These are phyloP conservation scores for Spizaetus ornatus DNA, from an alignment of 2,113 vertebrate species.

Conservation along the genomic window DNA sequence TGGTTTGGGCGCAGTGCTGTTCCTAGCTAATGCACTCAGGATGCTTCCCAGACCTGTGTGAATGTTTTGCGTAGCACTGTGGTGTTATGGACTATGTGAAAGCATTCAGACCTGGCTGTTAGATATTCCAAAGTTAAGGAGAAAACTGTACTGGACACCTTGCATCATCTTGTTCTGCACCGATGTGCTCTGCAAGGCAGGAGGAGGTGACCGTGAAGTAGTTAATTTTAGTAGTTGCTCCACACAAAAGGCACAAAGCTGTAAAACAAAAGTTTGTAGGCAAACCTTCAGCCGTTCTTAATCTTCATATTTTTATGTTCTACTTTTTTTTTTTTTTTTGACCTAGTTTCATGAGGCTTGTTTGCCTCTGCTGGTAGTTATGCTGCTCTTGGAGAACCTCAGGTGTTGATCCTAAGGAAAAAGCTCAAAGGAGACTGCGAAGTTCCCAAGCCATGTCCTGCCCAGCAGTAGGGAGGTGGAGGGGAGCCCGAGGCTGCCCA, in stretches of 20 bases:
- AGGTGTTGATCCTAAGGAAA: background rate
- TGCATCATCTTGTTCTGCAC: background rate
- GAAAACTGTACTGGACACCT: background rate
- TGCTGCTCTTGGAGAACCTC: background rate
- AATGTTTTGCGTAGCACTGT: background rate
- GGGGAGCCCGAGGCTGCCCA: background rate
- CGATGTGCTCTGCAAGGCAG: accelerated
- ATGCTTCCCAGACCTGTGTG: background rate
- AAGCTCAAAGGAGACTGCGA: background rate
- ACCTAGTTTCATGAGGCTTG: background rate
- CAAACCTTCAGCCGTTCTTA: background rate
- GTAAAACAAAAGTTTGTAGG: background rate
- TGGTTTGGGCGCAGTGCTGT: accelerated
- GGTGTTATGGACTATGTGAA: background rate
- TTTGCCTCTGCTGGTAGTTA: background rate
- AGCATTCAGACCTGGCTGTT: background rate
- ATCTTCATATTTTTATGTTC: background rate
- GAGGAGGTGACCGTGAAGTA: background rate
- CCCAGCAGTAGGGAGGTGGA: background rate
- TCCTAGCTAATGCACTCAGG: accelerated
- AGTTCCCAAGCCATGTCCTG: background rate
- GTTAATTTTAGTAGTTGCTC: background rate
- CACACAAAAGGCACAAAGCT: background rate
- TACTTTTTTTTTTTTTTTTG: background rate
- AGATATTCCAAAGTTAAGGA: background rate